Conservation (phyloP, 2,113 vertebrate genomes). For the Rhynchomys soricoides region DNA sequence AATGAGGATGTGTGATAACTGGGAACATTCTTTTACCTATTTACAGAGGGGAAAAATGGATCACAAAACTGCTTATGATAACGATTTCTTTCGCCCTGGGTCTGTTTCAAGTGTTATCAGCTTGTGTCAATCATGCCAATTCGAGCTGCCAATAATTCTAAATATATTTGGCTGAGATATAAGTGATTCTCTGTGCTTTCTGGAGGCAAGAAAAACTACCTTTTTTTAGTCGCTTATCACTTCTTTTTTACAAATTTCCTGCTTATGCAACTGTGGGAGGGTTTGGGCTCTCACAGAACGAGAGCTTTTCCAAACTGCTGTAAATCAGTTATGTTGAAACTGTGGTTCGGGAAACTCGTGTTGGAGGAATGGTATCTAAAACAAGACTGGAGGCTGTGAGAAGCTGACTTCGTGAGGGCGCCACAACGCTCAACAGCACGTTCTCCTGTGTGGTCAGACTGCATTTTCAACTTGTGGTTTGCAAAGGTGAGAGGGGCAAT, state of each 20-base stretch:
- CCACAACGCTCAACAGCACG: not conserved
- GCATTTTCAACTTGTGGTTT: not conserved
- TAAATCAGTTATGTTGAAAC: conserved; percentile 12
- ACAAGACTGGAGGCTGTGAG: not conserved
- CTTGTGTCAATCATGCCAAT: conserved; percentile 70
- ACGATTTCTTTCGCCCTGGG: conserved; percentile 47
- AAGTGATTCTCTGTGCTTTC: conserved; percentile 70
- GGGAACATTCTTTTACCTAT: conserved; percentile 75
- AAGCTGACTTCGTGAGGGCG: not conserved
- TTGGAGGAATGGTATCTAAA: not conserved
- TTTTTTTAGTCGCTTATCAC: conserved; percentile 32
- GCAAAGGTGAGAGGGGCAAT: not conserved
- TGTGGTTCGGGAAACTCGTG: not conserved
- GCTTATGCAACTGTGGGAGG: conserved; percentile 29
- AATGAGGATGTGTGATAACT: conserved; percentile 84
- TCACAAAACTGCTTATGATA: conserved; percentile 60
- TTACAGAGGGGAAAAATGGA: conserved; percentile 50
- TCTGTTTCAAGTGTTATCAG: conserved; percentile 71
- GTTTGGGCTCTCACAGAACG: not conserved
- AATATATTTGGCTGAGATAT: conserved; percentile 66
- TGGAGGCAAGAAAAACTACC: conserved; percentile 54
- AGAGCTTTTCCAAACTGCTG: not conserved
- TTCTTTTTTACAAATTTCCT: conserved; percentile 50
- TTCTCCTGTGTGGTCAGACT: not conserved
- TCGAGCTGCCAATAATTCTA: conserved; percentile 65